phyloP scores from a whole-genome alignment of 2,888 invertebrate genomes.

The Epistrophe grossulariae region DNA sequence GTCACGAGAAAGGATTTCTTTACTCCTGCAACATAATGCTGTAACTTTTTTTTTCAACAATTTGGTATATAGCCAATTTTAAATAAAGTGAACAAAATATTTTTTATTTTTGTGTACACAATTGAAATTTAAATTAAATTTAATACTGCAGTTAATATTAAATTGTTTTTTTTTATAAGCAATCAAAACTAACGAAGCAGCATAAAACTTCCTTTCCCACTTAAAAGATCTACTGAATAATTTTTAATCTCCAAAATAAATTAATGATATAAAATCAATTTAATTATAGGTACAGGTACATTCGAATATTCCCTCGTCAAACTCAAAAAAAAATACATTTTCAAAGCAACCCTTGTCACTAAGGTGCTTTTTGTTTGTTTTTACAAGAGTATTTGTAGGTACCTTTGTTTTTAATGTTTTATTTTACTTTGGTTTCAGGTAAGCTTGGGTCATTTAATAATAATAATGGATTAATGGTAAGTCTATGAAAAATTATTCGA shows the following conservation, averaged over 20 bases:
- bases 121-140: no score
- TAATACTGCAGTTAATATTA: no score
- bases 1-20: background rate
- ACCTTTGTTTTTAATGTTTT: background rate
- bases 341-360: background rate
- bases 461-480: conserved; percentile 31
- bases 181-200: no score
- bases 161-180: no score
- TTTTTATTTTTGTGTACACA: no score
- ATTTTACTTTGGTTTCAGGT: conserved; percentile 28
- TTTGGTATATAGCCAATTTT: no score
- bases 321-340: no score
- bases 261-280: background rate
- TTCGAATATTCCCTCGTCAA: no score
- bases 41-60: background rate
- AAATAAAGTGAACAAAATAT: no score
- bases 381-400: background rate
- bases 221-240: no score
- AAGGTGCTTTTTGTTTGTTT: background rate
- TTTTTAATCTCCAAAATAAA: background rate
- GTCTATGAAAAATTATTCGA: conserved; percentile 30
- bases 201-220: no score
- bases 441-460: conserved; percentile 36
- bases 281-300: background rate
- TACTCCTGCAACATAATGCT: background rate